phyloP scores from a whole-genome alignment of 2,888 invertebrate genomes.

The Spisula solida region DNA sequence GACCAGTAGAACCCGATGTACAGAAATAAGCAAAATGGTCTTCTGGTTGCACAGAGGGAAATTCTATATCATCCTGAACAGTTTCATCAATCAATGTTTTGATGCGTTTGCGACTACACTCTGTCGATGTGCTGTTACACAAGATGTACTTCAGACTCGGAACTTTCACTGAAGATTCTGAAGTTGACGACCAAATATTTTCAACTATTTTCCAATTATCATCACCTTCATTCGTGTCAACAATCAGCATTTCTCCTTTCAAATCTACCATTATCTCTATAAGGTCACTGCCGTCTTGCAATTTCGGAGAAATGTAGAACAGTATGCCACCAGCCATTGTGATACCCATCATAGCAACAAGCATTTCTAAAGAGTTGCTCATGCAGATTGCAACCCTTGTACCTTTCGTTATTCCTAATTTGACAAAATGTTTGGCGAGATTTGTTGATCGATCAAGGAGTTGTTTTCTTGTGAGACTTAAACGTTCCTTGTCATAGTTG shows the following conservation, averaged over 20 bases:
- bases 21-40: constrained; percentile 53
- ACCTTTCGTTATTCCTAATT: constrained; percentile 54
- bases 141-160: constrained; percentile 49
- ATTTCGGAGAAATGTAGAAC: constrained; percentile 39
- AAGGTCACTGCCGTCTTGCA: constrained; percentile 68
- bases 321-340: constrained; percentile 59
- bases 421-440: constrained; percentile 49
- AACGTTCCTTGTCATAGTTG: constrained; percentile 29
- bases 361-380: constrained; percentile 63
- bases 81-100: not conserved
- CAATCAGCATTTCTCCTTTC: constrained; percentile 40
- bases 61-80: not conserved
- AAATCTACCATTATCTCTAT: constrained; percentile 39
- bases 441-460: constrained; percentile 37
- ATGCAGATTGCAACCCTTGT: constrained; percentile 55
- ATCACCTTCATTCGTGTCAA: constrained; percentile 43
- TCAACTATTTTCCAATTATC: constrained; percentile 57
- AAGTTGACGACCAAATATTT: constrained; percentile 43
- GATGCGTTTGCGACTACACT: not conserved
- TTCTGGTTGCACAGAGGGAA: constrained; percentile 63
- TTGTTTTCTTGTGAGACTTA: constrained; percentile 46
- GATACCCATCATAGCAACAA: constrained; percentile 42
- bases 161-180: not conserved
- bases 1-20: constrained; percentile 66
- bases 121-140: constrained; percentile 37